Base-by-base conservation (phyloP, 2,888 invertebrate species). In the Tanytarsus gracilentus region DNA sequence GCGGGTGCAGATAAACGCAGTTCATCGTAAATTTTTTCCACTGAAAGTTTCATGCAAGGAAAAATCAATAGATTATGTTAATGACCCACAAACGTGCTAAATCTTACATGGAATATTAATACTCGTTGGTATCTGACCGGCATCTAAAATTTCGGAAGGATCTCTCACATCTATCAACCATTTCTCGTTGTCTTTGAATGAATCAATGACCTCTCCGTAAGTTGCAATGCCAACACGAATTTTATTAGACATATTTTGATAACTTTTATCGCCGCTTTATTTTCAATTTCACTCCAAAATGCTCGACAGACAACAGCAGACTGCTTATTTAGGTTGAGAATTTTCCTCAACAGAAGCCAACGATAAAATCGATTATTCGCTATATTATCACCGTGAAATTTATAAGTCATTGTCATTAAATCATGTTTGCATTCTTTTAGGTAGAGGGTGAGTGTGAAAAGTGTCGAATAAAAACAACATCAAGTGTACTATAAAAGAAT, bases 91-190 rank as follows among this genome's bases (percentile, higher is more conserved):
- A 18, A 14, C 6, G 8, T 27, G 16, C 3, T 7, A 8, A 4
- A 3, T 8, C 18, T 75, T 77, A 83, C 88, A 76, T 65, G 88
- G 87, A 70, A 88, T 86, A 67, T 88, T 86, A 59, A 87, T 78
- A 67, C 86, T 86, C 59, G 81, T 81, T 39, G 88, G 88, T 62
- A 88, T 80, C 67, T 77, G 75, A 2, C 88, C 88, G 16, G 50
- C n/a, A 68, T 85, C 81, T 63, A 77, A 71, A 8, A 88, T 70
- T 72, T 88, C 88, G 9, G 77, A 71, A 27, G 85, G 84, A 68
- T 87, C 86, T 64, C 88, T 80, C 0, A 89, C 88, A 75, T 88
- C 88, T 62, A 91, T 78, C 26, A 88, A 78, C n/a, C 83, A 67
- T 61, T 79, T 77, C 53, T 72, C 71, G 6, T 72, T 69, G 11